These are phyloP conservation scores for Fringilla coelebs DNA, from an alignment of 2,797 vertebrate genomes.

Conservation along the genomic window DNA sequence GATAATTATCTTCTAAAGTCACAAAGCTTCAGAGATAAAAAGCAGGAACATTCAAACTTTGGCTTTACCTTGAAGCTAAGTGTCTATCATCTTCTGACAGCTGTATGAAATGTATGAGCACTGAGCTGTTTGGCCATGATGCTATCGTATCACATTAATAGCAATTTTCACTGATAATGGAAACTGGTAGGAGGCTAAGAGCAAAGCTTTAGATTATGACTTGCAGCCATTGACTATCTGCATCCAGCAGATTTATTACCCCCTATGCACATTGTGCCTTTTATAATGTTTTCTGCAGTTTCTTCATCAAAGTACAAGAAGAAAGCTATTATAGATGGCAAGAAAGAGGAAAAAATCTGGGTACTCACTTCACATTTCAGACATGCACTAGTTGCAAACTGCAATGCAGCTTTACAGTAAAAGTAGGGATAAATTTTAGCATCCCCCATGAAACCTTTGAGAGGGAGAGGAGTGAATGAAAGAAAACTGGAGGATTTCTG, in stretches of 20 bases:
- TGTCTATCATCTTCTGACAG: conserved; percentile 59
- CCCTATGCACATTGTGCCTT: conserved; percentile 33
- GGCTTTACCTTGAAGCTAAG: conserved; percentile 61
- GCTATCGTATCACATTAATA: conserved; percentile 52
- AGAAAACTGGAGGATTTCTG: background rate
- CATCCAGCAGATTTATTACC: conserved; percentile 61
- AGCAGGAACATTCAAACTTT: conserved; percentile 47
- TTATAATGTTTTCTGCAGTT: conserved; percentile 33
- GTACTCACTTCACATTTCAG: background rate
- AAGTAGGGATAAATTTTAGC: background rate
- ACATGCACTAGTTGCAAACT: background rate
- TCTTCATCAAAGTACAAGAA: conserved; percentile 31
- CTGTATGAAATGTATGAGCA: conserved; percentile 34
- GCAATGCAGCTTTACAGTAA: background rate
- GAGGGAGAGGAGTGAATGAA: background rate
- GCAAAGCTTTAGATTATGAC: conserved; percentile 65
- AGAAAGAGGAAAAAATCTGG: background rate
- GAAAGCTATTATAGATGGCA: background rate
- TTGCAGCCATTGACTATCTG: conserved; percentile 60
- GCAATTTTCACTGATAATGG: conserved; percentile 69
- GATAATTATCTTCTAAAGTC: conserved; percentile 21
- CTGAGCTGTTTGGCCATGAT: conserved; percentile 54
- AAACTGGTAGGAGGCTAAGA: conserved; percentile 65
- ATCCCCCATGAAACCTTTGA: background rate
- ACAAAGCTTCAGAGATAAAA: conserved; percentile 42